Base-by-base conservation (phyloP, 2,888 invertebrate genomes). In the Neocrepidodera transversa region DNA sequence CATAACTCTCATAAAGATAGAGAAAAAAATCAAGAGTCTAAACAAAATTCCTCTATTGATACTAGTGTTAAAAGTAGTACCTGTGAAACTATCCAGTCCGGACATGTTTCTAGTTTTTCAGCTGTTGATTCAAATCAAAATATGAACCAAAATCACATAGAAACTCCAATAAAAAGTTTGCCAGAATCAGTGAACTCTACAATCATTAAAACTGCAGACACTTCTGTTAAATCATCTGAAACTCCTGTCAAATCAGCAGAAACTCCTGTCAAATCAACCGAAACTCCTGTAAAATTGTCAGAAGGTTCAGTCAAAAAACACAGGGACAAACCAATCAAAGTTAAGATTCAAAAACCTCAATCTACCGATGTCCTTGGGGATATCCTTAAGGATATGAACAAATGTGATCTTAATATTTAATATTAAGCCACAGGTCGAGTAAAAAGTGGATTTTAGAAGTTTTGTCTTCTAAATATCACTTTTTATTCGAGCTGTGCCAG, bases 311-410 rank as follows among this genome's bases (percentile, higher is more conserved):
- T 47, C 5, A 54, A 47, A 35, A 76, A 74, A 65, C 66, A 63
- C 16, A 67, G 70, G 14, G 69, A 72, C 30, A 72, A 72, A 62
- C 58, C 70, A 1, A 59, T 67, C 42, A 76, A 73, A 68, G 66
- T 74, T 45, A 76, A 77, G 67, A 70, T 73, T 45, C 60, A 71
- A 57, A 67, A 70, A 36, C 74, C 76, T 13, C 74, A 74, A 51
- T 76, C 76, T 5, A 72, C 77, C 13, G 79, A 79, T 64, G 70
- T 79, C 42, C 71, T 79, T 40, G 79, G 79, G 42, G 79, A 79
- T 70, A 79, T 79, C 57, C 64, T 79, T 43, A 79, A 79, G 65
- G 73, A 76, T 63, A 79, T 79, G 79, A 76, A 76, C 60, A 77
- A 75, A 58, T 73, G 74, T 63, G 76, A 77, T 68, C 74, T 73